Evolutionary conservation across 2,113 vertebrate species (phyloP), one percentile per base, ranked within the genome.

Genomic region (Piaya cayana): DNA sequence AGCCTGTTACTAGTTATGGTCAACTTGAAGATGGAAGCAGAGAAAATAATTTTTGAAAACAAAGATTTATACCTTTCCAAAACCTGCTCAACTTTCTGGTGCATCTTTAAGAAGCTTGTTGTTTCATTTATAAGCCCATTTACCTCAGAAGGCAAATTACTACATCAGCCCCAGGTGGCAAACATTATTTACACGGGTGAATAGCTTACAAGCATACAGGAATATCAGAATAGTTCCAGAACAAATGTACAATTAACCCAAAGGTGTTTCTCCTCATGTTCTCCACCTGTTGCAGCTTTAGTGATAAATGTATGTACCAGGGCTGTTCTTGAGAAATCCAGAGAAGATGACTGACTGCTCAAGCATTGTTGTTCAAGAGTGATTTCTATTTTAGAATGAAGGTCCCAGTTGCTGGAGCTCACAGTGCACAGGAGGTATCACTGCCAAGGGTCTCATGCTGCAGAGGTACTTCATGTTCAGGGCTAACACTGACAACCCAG

Each of bases 61-160:
- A 69, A 87, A 93, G 77, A 50, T 67, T 80, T 76, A 70, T n/a
- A 63, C 34, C 63, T 72, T 91, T n/a, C 88, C 42, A 65, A 79
- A 89, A 67, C 29, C 20, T 56, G 18, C 62, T 79, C 74, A 59
- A 3, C 8, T 49, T 84, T 59, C 37, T 39, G 25, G 18, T 43
- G 37, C 55, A 63, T 59, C 47, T 69, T 26, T 26, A 26, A 89
- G 55, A 30, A 79, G 63, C 34, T 80, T 65, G 12, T 29, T 83
- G 5, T 77, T 96, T 77, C 84, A 84, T 69, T 92, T 91, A 39
- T 65, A 91, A 88, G 65, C 65, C 70, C 56, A 63, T 81, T 92
- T 87, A 81, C 50, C 59, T 87, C 4, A 0, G 55, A 90, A 84
- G 34, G 82, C 53, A 60, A 87, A 86, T 93, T 55, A 92, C 49